Conservation (phyloP, 2,888 invertebrate genomes). For the Limnephilus rhombicus region DNA sequence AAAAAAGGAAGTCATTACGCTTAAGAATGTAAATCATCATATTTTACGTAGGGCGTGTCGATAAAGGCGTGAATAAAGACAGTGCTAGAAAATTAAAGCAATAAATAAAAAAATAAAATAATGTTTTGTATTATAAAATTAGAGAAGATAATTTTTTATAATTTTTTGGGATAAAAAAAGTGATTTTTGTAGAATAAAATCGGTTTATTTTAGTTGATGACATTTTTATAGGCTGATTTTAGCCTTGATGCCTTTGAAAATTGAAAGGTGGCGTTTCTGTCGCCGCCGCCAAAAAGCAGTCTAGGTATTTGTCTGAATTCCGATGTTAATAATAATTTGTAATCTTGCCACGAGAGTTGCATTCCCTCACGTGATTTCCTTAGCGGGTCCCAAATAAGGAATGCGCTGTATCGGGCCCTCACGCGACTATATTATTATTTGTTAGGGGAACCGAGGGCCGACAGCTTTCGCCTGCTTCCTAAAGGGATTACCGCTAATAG, state of each 20-base stretch:
- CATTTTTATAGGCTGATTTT: neutral
- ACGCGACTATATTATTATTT: neutral
- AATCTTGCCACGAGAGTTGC: slow-evolving; percentile 49
- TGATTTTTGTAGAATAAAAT: no score
- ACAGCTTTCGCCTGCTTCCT: neutral
- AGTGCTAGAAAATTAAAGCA: neutral
- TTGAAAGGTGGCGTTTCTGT: neutral
- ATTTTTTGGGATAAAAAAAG: neutral
- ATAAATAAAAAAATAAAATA: no score
- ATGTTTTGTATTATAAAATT: neutral
- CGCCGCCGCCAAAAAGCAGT: neutral
- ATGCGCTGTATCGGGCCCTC: slow-evolving; percentile 29
- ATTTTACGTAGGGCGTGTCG: neutral
- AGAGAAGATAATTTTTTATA: no score
- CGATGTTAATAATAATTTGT: slow-evolving; percentile 55
- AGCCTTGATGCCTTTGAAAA: neutral
- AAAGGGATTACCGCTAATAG: neutral
- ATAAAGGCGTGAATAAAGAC: no score
- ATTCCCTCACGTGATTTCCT: slow-evolving; percentile 56
- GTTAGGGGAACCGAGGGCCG: neutral
- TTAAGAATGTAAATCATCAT: no score
- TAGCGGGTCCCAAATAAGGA: slow-evolving; percentile 32
- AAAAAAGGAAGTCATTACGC: no score
- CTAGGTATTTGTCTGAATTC: slow-evolving; percentile 40
- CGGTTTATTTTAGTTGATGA: neutral